Base-by-base conservation (phyloP, 2,113 vertebrate species). In the Psittacula cyanocephala region DNA sequence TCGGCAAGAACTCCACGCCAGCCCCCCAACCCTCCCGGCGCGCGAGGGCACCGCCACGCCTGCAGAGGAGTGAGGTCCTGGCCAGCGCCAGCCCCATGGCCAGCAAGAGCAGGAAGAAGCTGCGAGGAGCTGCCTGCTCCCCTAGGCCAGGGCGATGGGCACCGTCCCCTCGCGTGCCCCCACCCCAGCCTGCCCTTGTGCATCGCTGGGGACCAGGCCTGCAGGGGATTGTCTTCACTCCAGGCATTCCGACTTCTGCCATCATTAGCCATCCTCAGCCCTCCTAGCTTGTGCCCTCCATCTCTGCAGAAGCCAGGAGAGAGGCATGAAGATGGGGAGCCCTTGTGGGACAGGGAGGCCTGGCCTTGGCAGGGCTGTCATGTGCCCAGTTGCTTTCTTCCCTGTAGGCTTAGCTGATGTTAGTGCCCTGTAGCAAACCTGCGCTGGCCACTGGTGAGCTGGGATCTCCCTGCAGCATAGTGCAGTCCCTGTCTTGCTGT, bases 1-100 rank as follows among this genome's bases (percentile, higher is more conserved):
- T 96, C 96, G 91, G 92, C 98, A 87, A 98, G 98, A 94, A 72
- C 97, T 97, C 93, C 94, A 81, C 86, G 46, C 96, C 97, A 86
- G 92, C 90, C 91, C 97, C 95, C 86, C 93, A 71, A 22, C 85
- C 90, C 87, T 89, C 72, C 93, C 41, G 65, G 88, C 47, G 41
- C 9, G 71, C 46, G 39, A 97, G 93, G 94, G 84, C 94, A 79
- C 91, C 82, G 72, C 60, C 53, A 92, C 47, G 59, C 93, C 95
- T 79, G 82, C 97, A 70, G 93, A 97, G 96, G 95, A 97, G 83
- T 22, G 44, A 59, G 57, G 22, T 59, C 87, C 90, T 46, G 84
- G 92, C 95, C 94, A 79, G 93, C 92, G 88, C 78, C 94, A 60
- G 82, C 41, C 77, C 95, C 18, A 16, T 95, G 93, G 91, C 93